phyloP scores from a whole-genome alignment of 2,888 invertebrate species.

The Unio delphinus region DNA sequence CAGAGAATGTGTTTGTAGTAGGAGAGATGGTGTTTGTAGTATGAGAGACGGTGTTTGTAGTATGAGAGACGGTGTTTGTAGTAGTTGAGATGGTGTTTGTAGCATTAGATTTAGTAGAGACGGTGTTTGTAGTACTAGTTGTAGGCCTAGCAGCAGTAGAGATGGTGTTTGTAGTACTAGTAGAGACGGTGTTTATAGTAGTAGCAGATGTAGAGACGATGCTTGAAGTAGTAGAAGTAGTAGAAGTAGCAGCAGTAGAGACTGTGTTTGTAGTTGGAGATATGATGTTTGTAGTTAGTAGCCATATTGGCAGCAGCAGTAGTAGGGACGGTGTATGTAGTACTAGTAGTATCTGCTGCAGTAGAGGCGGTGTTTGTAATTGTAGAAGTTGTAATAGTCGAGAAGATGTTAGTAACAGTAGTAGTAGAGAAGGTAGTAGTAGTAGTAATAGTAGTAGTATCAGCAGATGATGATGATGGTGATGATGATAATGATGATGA shows the following conservation, averaged over 20 bases:
- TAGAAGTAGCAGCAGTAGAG: conserved; percentile 5
- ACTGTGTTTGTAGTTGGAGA: conserved; percentile 1
- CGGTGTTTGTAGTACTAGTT: conserved; percentile 8
- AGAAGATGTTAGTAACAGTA: conserved; percentile 1
- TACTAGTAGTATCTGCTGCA: background rate
- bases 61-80: background rate
- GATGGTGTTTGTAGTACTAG: conserved; percentile 7
- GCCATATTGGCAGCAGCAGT: conserved; percentile 1
- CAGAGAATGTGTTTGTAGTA: conserved; percentile 4
- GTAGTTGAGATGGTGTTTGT: too few species aligned
- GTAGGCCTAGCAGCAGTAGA: conserved; percentile 11
- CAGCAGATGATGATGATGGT: conserved; percentile 2
- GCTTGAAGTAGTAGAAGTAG: conserved; percentile 8
- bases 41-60: conserved; percentile 2
- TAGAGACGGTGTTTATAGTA: conserved; percentile 5
- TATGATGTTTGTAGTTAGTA: too few species aligned
- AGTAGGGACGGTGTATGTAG: conserved; percentile 5
- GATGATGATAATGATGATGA: too few species aligned
- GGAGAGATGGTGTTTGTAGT: conserved; percentile 8
- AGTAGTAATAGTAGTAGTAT: conserved; percentile 14
- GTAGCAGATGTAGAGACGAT: conserved; percentile 9
- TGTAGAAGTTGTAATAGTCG: conserved; percentile 14
- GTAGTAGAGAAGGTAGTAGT: conserved; percentile 7
- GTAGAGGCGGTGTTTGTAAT: conserved; percentile 4
- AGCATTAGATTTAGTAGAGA: conserved; percentile 1